Evolutionary conservation across 2,888 invertebrate species (phyloP).

Genomic region (Chalcosyrphus nemorum): DNA sequence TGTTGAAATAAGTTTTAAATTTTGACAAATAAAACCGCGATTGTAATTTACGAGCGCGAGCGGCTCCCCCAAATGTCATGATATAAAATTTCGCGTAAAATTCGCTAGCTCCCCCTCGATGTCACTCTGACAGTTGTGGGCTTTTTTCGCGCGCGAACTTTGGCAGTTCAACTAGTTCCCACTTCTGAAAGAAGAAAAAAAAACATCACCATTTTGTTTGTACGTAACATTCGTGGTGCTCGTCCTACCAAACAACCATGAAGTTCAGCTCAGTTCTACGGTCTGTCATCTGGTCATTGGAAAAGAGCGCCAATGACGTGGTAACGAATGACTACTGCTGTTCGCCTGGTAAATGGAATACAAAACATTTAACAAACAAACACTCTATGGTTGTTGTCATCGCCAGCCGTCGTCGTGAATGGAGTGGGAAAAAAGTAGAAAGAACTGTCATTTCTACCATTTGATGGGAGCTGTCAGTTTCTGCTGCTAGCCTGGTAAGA

Average conservation of each 20-base stretch:
- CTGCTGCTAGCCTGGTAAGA: slow-evolving; percentile 79
- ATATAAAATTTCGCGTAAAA: slow-evolving; percentile 37
- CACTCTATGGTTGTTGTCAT: slow-evolving; percentile 39
- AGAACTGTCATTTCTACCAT: neutral
- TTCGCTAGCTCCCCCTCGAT: neutral
- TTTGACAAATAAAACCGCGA: slow-evolving; percentile 82
- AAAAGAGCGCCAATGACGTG: slow-evolving; percentile 64
- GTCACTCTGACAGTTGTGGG: slow-evolving; percentile 54
- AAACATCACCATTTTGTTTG: slow-evolving; percentile 55
- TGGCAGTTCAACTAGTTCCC: neutral
- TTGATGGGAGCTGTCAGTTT: slow-evolving; percentile 37
- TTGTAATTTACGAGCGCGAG: slow-evolving; percentile 80
- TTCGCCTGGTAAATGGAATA: slow-evolving; percentile 65
- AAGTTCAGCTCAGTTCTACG: slow-evolving; percentile 5
- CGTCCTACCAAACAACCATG: slow-evolving; percentile 46
- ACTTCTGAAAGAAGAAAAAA: neutral
- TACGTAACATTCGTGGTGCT: slow-evolving; percentile 57
- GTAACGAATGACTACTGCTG: slow-evolving; percentile 44
- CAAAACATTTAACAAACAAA: slow-evolving; percentile 73
- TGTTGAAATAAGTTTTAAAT: slow-evolving; percentile 82
- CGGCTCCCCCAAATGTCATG: slow-evolving; percentile 35
- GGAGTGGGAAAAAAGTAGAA: neutral
- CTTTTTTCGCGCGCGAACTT: slow-evolving; percentile 67
- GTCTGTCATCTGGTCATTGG: neutral
- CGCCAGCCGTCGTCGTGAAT: slow-evolving; percentile 7